These are phyloP conservation scores for Tenodera sinensis DNA, from an alignment of 2,888 invertebrate genomes.

Conservation along the genomic window DNA sequence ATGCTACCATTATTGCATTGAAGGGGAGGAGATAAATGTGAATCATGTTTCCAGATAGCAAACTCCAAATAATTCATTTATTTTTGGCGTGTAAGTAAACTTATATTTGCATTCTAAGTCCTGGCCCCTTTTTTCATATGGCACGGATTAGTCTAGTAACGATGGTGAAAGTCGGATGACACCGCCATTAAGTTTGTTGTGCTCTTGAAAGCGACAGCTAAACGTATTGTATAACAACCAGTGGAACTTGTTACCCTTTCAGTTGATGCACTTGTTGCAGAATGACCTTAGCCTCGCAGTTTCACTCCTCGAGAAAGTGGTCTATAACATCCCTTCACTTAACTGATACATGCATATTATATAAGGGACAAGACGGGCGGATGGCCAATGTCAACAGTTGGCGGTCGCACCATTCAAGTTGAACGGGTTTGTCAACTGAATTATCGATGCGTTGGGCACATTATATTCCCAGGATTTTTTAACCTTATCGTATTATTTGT, in stretches of 20 bases:
- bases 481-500: no score
- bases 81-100: no score
- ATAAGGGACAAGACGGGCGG: not conserved
- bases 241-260: not conserved
- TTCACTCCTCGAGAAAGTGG: not conserved
- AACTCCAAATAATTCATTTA: no score
- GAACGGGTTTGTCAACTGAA: not conserved
- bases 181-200: no score
- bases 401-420: not conserved
- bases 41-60: no score
- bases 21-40: no score
- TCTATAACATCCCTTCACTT: not conserved
- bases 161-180: no score
- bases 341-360: not conserved
- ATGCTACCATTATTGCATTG: no score
- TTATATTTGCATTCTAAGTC: no score
- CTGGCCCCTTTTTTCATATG: no score
- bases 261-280: not conserved
- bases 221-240: not conserved
- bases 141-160: no score
- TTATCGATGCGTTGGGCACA: not conserved
- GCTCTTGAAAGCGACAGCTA: no score
- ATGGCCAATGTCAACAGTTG: not conserved
- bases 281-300: not conserved
- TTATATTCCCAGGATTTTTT: not conserved